Conservation (phyloP, 2,888 invertebrate genomes). For the Therioaphis trifolii region DNA sequence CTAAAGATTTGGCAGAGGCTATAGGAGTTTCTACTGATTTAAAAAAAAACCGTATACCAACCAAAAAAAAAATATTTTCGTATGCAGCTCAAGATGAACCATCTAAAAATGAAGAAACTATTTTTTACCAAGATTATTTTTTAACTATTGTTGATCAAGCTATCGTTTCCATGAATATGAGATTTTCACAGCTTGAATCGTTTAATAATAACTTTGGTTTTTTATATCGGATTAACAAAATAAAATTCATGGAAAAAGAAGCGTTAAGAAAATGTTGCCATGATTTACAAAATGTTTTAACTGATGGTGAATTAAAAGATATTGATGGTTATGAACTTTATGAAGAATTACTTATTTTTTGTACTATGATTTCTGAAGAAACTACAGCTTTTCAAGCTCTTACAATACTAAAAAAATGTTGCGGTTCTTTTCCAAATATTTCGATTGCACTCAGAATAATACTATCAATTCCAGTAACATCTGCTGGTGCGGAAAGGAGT, state of each 20-base stretch:
- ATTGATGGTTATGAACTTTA: slow-evolving; percentile 18
- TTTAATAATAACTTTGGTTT: slow-evolving; percentile 27
- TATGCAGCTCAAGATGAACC: too few relatives aligned
- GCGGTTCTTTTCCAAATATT: slow-evolving; percentile 24
- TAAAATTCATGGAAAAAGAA: slow-evolving; percentile 31
- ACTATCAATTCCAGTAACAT: slow-evolving; percentile 19
- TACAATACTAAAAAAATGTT: slow-evolving; percentile 28
- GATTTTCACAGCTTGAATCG: too few relatives aligned
- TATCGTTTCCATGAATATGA: too few relatives aligned
- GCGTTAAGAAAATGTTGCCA: slow-evolving; percentile 26
- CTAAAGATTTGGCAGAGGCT: too few relatives aligned
- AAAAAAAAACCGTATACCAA: too few relatives aligned
- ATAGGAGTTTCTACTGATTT: too few relatives aligned
- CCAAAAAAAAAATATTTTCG: too few relatives aligned
- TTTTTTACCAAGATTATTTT: too few relatives aligned
- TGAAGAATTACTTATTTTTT: slow-evolving; percentile 34
- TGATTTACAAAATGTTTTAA: not conserved
- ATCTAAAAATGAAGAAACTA: too few relatives aligned
- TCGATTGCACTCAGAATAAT: slow-evolving; percentile 23
- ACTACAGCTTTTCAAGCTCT: slow-evolving; percentile 19
- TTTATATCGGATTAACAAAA: slow-evolving; percentile 29
- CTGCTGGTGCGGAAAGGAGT: too few relatives aligned
- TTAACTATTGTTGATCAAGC: too few relatives aligned
- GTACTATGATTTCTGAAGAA: slow-evolving; percentile 22
- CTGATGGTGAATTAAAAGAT: slow-evolving; percentile 21